These are phyloP conservation scores for Nycticryphes semicollaris DNA, from an alignment of 2,113 vertebrate species.

Conservation along the genomic window DNA sequence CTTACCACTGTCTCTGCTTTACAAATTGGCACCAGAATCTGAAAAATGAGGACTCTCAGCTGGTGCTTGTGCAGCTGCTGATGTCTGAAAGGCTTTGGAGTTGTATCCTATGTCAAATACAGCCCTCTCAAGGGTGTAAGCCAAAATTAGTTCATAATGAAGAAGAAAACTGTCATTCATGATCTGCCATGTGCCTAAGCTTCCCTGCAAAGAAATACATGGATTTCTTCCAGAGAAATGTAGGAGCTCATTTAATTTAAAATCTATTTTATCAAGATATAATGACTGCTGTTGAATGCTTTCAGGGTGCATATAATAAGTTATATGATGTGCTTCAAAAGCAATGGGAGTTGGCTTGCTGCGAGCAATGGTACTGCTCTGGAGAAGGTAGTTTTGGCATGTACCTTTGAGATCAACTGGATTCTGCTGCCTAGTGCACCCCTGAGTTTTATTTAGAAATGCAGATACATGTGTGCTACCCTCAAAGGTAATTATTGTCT, in stretches of 20 bases:
- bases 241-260: not conserved
- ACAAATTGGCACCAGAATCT: not conserved
- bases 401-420: not conserved
- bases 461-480: not conserved
- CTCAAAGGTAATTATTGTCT: not conserved
- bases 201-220: not conserved
- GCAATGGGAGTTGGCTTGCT: not conserved
- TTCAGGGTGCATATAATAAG: not conserved
- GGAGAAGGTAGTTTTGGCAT: not conserved
- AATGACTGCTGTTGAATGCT: not conserved
- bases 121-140: not conserved
- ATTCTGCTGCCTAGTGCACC: not conserved
- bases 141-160: not conserved
- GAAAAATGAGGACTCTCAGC: not conserved
- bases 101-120: not conserved
- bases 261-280: not conserved
- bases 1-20: not conserved
- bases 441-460: constrained; percentile 1
- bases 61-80: not conserved
- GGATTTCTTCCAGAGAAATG: not conserved
- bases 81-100: not conserved
- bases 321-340: not conserved
- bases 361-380: not conserved
- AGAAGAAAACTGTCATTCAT: not conserved
- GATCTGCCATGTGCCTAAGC: not conserved